These are phyloP conservation scores for Festucalex cinctus DNA, from an alignment of 2,113 vertebrate genomes.

Conservation along the genomic window DNA sequence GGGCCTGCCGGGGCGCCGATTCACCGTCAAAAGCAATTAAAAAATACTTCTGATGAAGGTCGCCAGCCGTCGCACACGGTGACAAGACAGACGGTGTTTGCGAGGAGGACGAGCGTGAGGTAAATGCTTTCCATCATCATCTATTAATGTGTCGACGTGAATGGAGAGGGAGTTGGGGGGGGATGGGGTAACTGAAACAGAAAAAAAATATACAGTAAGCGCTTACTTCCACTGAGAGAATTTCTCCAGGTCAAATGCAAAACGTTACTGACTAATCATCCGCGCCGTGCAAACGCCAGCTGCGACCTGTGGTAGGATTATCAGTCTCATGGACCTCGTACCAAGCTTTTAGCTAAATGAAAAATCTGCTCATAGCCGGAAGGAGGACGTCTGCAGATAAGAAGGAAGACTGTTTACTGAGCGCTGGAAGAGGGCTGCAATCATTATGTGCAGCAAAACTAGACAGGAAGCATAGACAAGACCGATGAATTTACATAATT, in stretches of 20 bases:
- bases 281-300: constrained; percentile 94
- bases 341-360: constrained; percentile 99
- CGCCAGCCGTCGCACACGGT: constrained; percentile 75
- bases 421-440: constrained; percentile 80
- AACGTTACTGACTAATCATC: constrained; percentile 98
- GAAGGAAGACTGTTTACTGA: constrained; percentile 95
- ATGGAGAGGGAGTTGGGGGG: constrained; percentile 33
- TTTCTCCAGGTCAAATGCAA: constrained; percentile 99
- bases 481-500: constrained; percentile 99
- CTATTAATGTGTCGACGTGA: constrained; percentile 38
- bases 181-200: constrained; percentile 79
- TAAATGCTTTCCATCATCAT: constrained; percentile 43
- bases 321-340: constrained; percentile 99
- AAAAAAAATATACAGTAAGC: constrained; percentile 93
- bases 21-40: constrained; percentile 80
- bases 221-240: constrained; percentile 99
- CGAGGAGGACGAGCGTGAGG: constrained; percentile 38
- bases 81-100: constrained; percentile 80
- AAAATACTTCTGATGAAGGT: constrained; percentile 78
- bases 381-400: constrained; percentile 94
- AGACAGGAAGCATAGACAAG: constrained; percentile 72
- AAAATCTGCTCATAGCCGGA: constrained; percentile 99
- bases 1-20: constrained; percentile 34
- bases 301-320: constrained; percentile 96
- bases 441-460: constrained; percentile 82